Conservation (phyloP, 2,113 vertebrate species). For the Lepisosteus oculatus region DNA sequence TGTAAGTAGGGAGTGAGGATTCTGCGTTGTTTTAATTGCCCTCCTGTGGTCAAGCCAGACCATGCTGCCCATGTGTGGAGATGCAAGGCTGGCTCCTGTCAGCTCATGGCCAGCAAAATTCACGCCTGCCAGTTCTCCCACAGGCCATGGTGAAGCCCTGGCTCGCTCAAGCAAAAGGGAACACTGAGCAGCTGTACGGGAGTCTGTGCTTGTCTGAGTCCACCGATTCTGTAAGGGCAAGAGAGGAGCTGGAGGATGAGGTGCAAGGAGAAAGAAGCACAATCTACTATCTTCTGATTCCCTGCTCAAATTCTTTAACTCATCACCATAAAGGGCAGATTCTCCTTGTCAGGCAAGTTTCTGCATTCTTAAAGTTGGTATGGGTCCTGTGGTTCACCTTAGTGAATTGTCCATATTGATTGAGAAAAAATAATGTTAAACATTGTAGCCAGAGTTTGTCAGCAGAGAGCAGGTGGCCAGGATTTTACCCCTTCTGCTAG, state of each 20-base stretch:
- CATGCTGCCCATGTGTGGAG: not conserved
- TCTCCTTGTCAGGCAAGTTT: no score
- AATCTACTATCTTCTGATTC: constrained; percentile 5
- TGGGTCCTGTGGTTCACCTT: no score
- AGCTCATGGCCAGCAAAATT: not conserved
- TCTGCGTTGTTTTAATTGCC: not conserved
- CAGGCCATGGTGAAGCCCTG: constrained; percentile 5
- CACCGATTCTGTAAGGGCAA: constrained; percentile 2
- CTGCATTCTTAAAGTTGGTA: no score
- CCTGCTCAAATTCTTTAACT: constrained; percentile 20
- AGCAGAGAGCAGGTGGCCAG: constrained; percentile 12
- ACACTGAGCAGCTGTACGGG: not conserved
- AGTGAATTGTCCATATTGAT: no score
- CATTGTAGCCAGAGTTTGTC: not conserved
- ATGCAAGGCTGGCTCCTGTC: not conserved
- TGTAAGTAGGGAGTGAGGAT: not conserved
- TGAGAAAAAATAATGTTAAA: no score
- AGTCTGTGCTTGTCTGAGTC: constrained; percentile 16
- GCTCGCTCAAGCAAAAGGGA: constrained; percentile 27
- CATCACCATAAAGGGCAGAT: not conserved
- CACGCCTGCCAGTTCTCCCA: constrained; percentile 6
- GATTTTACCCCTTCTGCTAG: not conserved
- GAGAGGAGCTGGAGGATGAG: constrained; percentile 1
- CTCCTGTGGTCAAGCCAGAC: not conserved
- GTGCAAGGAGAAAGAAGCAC: constrained; percentile 8